phyloP scores from a whole-genome alignment of 1,140 invertebrate genomes.

The Psix sp. region DNA sequence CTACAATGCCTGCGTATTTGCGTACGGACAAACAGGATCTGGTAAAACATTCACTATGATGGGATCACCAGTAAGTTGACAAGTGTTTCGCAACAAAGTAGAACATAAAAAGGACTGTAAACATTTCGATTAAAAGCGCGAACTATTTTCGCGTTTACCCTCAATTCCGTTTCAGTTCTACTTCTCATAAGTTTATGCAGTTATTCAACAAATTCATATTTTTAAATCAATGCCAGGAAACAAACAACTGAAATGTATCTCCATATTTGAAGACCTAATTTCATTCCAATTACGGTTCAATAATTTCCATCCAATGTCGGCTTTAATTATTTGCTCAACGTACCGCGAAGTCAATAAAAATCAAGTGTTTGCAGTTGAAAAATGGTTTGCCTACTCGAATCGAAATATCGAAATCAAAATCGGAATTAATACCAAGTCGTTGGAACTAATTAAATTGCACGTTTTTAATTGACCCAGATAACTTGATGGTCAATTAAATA shows the following conservation, averaged over 20 bases:
- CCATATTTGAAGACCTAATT: not conserved
- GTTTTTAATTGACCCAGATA: too few species aligned
- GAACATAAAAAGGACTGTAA: too few species aligned
- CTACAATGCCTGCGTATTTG: constrained; percentile 98
- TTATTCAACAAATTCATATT: too few species aligned
- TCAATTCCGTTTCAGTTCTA: too few species aligned
- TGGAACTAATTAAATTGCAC: not conserved
- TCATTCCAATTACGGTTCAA: not conserved
- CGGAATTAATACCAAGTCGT: constrained; percentile 12
- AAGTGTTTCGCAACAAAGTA: too few species aligned
- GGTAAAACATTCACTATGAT: constrained; percentile 99
- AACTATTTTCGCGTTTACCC: too few species aligned
- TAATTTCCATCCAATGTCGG: constrained; percentile 21
- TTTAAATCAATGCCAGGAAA: too few species aligned
- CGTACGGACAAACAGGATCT: constrained; percentile 95
- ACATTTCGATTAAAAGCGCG: too few species aligned
- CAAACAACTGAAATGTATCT: too few species aligned
- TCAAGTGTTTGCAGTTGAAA: too few species aligned
- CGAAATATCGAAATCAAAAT: constrained; percentile 2
- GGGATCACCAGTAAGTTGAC: constrained; percentile 86
- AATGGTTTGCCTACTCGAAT: constrained; percentile 4
- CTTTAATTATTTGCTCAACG: constrained; percentile 11
- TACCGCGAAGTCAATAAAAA: constrained; percentile 6
- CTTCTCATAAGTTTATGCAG: too few species aligned
- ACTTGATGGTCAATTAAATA: too few species aligned